phyloP scores from a whole-genome alignment of 2,888 invertebrate genomes.

The Monochamus alternatus region DNA sequence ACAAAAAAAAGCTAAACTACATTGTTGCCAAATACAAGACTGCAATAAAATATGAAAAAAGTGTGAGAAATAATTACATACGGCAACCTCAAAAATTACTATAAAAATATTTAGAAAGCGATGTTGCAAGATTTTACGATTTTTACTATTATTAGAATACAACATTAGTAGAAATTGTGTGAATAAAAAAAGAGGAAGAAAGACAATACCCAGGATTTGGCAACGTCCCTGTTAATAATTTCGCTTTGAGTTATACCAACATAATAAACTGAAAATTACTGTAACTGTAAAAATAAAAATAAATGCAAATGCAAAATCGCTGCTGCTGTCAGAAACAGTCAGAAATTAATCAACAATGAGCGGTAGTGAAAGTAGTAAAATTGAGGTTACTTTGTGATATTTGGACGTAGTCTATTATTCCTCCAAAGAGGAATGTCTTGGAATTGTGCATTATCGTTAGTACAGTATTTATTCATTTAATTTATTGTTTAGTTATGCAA shows the following conservation, averaged over 20 bases:
- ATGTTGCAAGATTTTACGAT: background rate
- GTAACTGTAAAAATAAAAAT: background rate
- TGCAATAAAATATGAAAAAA: constrained; percentile 54
- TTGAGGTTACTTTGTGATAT: constrained; percentile 31
- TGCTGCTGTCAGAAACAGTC: background rate
- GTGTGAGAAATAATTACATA: background rate
- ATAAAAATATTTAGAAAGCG: background rate
- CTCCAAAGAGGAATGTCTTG: background rate
- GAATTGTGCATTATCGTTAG: background rate
- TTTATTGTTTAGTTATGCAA: constrained; percentile 42
- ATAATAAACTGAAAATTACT: background rate
- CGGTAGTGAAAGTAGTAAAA: constrained; percentile 24
- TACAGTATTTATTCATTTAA: constrained; percentile 21
- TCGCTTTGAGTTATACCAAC: background rate
- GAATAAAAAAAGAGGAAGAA: no score
- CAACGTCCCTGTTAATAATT: background rate
- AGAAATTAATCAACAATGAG: constrained; percentile 13
- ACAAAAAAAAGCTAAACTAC: constrained; percentile 43
- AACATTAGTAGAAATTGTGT: no score
- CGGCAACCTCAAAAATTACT: constrained; percentile 13
- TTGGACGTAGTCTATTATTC: constrained; percentile 19
- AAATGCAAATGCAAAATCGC: no score
- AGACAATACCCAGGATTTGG: no score
- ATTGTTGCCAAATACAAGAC: constrained; percentile 36
- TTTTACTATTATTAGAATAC: no score